Evolutionary conservation across 2,113 vertebrate genomes (phyloP), one percentile per base, ranked within the genome.

Genomic region (Pelvicachromis taeniatus): DNA sequence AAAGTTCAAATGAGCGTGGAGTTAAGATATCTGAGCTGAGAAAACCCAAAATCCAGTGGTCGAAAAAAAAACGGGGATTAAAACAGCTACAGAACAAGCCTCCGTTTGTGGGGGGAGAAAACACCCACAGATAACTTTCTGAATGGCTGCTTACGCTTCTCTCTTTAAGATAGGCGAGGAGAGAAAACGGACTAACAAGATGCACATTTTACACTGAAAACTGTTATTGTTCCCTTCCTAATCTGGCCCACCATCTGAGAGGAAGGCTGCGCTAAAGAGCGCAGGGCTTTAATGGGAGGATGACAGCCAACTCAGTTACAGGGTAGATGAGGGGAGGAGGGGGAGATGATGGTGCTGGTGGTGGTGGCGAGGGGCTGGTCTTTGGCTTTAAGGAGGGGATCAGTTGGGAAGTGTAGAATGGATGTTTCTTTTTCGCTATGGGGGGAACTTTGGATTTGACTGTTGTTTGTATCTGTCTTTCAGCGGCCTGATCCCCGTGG

Each of bases 391-490:
- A 95, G 96, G 89, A 95, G 91, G 94, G 96, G 96, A 98, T 97
- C 97, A 98, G 97, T 97, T 97, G 97, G 97, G 97, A 99, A 98
- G 96, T 99, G 97, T 97, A 98, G 97, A 98, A 99, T 97, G 96
- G 97, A 97, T 99, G 97, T 98, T 98, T 98, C 97, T 98, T 97
- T 98, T 95, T 97, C 90, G 93, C 92, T 87, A 87, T 90, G 91
- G 93, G 94, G 91, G 88, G 91, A 94, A 97, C 97, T 97, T 97
- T 98, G 97, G 96, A 96, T 97, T 96, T 98, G 97, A 97, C 97
- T 96, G 97, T 97, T 98, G 97, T 98, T 98, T 98, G 97, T 98
- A 97, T 98, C 97, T 98, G 97, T 98, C 97, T 98, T 97, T 97
- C 95, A 97, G 96, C 95, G 96, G 96, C 96, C 96, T 98, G 97